These are phyloP conservation scores for Ptycholaimellus sp. DNA, from an alignment of 2,888 invertebrate genomes.

Conservation along the genomic window DNA sequence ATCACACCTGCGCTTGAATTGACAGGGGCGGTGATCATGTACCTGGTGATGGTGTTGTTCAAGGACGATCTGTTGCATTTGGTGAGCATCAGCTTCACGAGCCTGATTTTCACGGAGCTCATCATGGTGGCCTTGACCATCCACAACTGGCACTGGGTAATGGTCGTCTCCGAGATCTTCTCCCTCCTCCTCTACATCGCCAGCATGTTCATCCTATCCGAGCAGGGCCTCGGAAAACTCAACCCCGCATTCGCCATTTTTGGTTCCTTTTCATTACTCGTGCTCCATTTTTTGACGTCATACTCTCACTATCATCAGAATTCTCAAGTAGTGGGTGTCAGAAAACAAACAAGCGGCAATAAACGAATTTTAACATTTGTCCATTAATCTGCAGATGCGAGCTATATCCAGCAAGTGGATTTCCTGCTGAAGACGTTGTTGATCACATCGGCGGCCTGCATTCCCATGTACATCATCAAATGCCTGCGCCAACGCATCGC, in stretches of 20 bases:
- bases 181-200: slow-evolving; percentile 20
- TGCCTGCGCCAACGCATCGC: slow-evolving; percentile 73
- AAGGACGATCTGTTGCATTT: slow-evolving; percentile 95
- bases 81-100: slow-evolving; percentile 90
- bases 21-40: slow-evolving; percentile 94
- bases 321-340: not conserved
- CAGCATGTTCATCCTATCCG: slow-evolving; percentile 20
- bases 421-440: slow-evolving; percentile 88
- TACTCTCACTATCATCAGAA: not conserved
- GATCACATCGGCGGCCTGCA: slow-evolving; percentile 79
- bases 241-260: slow-evolving; percentile 15
- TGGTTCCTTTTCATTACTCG: not conserved
- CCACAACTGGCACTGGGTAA: slow-evolving; percentile 84
- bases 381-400: slow-evolving; percentile 40
- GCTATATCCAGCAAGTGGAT: slow-evolving; percentile 67
- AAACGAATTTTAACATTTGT: slow-evolving; percentile 3
- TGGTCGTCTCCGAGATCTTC: slow-evolving; percentile 67
- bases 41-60: slow-evolving; percentile 79
- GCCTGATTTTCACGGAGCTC: slow-evolving; percentile 80
- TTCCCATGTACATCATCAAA: slow-evolving; percentile 84
- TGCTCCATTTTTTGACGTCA: not conserved
- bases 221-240: slow-evolving; percentile 23
- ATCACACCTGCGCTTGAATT: too few species aligned
- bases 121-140: slow-evolving; percentile 93
- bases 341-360: slow-evolving; percentile 3